These are phyloP conservation scores for Cryptotermes secundus DNA, from an alignment of 1,140 invertebrate genomes.

Conservation along the genomic window DNA sequence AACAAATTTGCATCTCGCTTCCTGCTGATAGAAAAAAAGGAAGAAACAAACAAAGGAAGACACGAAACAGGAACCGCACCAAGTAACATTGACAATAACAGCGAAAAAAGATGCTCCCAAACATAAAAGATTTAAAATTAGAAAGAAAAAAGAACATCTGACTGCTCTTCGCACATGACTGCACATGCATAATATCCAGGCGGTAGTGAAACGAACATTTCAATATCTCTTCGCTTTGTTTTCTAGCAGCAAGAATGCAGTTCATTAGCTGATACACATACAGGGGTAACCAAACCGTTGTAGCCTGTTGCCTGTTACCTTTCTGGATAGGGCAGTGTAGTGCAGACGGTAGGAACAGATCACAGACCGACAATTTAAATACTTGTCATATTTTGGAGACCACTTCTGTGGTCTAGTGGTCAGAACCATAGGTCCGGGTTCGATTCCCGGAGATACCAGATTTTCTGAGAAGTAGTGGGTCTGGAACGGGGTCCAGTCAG, in stretches of 20 bases:
- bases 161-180: not conserved
- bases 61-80: not conserved
- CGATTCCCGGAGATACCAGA: too few species aligned
- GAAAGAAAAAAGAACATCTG: conserved; percentile 13
- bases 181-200: not conserved
- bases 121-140: not conserved
- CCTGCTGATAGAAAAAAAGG: not conserved
- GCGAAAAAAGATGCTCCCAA: not conserved
- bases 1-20: not conserved
- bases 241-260: not conserved
- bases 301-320: too few species aligned
- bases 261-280: not conserved
- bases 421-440: too few species aligned
- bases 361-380: too few species aligned
- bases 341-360: too few species aligned
- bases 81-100: conserved; percentile 5
- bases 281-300: not conserved
- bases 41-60: not conserved
- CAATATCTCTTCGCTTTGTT: conserved; percentile 5
- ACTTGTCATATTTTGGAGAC: too few species aligned
- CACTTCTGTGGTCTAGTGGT: too few species aligned
- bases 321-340: too few species aligned
- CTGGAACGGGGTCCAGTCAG: too few species aligned
- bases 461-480: too few species aligned
- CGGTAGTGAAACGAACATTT: conserved; percentile 10